A percentile compares a stretch with the other conserved stretches of the same genome.
These are phyloP conservation scores for Epicauta chinensis DNA, from an alignment of 1,140 invertebrate genomes.

Conservation along the genomic window DNA sequence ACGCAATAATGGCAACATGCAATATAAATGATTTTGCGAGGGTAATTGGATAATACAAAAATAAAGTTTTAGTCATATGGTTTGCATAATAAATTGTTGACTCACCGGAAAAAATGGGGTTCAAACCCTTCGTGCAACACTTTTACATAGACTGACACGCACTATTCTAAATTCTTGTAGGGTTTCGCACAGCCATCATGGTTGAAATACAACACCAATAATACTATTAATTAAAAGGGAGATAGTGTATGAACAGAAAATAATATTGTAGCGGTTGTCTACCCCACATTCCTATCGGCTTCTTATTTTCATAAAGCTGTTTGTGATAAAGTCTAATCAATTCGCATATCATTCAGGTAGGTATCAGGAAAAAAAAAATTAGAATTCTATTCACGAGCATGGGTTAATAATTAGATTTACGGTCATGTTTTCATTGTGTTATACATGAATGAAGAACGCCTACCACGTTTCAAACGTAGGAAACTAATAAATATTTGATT, in stretches of 20 bases:
- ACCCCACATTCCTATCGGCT: no score
- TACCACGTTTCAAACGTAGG: slow-evolving; percentile 11
- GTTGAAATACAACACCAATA: slow-evolving; percentile 10
- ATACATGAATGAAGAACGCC: slow-evolving; percentile 15
- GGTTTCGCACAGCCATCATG: slow-evolving; percentile 11
- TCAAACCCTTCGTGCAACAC: slow-evolving; percentile 13
- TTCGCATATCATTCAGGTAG: no score
- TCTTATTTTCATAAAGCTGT: no score
- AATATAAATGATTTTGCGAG: slow-evolving; percentile 16
- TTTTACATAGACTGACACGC: slow-evolving; percentile 11
- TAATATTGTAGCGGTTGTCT: no score
- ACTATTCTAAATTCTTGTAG: slow-evolving; percentile 13
- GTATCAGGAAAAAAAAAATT: background rate
- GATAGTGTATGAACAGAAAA: no score
- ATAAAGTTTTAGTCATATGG: slow-evolving; percentile 16
- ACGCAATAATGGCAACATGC: slow-evolving; percentile 11
- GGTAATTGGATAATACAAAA: slow-evolving; percentile 14
- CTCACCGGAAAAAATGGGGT: slow-evolving; percentile 11
- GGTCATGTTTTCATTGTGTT: background rate
- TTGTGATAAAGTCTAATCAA: no score
- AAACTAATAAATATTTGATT: slow-evolving; percentile 18
- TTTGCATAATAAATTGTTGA: slow-evolving; percentile 16
- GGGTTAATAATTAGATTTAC: slow-evolving; percentile 9
- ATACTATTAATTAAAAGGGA: slow-evolving; percentile 13
- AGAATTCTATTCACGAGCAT: slow-evolving; percentile 3